Evolutionary conservation across 2,888 invertebrate genomes (phyloP), one percentile per base, ranked within the genome.

Genomic region (Drosophila lutescens): DNA sequence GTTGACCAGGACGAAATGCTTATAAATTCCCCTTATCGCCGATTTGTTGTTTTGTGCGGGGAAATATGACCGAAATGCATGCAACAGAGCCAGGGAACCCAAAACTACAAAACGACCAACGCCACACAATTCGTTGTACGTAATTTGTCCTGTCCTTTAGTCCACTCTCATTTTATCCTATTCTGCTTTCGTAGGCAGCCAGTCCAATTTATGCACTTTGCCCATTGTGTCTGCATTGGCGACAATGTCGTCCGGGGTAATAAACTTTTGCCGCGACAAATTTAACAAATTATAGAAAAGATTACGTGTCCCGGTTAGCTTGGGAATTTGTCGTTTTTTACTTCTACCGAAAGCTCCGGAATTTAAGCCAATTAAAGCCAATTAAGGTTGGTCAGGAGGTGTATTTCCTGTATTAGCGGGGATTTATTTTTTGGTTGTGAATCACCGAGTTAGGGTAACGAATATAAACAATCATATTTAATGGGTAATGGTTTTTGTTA

Each of bases 281-380:
- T 84, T 84, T 86, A 84, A 88, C 83, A 86, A 84, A 84, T 84
- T 88, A 83, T 84, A 80, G 84, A 77, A 83, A 88, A 83, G 86
- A 83, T 83, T 88, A 85, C 86, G 88, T 85, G 86, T 71, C 61
- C 73, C 15, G 57, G 46, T 41, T 53, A 47, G 47, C 46, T 20
- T 20, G 23, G 8, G 20, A 13, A 47, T 49, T 46, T 49, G 50
- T 46, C 17, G 26, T 17, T 43, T 32, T 32, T 40, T 57, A 23
- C 23, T 40, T 23, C 2, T 12, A 15, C 15, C 50, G 23, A 13
- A 13, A 41, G 41, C 47, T 38, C 53, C 56, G 38, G 32, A 78
- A 72, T 83, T 85, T 67, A 76, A 79, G 76, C 54, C 86, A 83
- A 87, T 83, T 83, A 85, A 85, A 87, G 78, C 60, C 77, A 87